Percentiles rank a stretch among this genome's conserved stretches.
Evolutionary conservation across 2,888 invertebrate genomes (phyloP).

Genomic region (Gari tellinella): DNA sequence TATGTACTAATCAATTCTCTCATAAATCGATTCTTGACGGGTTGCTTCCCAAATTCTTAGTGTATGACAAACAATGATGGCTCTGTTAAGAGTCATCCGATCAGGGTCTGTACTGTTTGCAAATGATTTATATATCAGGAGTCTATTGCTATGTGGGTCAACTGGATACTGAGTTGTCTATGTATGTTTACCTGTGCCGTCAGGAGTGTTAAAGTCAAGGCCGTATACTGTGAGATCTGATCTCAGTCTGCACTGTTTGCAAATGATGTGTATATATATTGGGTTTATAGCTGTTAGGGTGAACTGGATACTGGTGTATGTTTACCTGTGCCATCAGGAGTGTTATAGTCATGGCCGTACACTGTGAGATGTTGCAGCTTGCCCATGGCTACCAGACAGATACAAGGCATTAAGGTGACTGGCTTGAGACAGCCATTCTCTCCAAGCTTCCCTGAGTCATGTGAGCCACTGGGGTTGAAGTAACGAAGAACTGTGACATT

Average conservation of each 20-base stretch:
- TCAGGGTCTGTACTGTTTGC: too few relatives aligned
- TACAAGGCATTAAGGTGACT: slow-evolving; percentile 98
- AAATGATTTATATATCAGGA: too few relatives aligned
- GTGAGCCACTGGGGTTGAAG: slow-evolving; percentile 98
- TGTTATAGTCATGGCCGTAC: slow-evolving; percentile 96
- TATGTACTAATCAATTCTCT: too few relatives aligned
- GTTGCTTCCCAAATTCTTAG: too few relatives aligned
- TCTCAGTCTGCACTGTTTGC: too few relatives aligned
- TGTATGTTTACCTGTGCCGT: slow-evolving; percentile 94
- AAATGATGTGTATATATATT: too few relatives aligned
- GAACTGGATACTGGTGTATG: neutral
- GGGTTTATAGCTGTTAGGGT: too few relatives aligned
- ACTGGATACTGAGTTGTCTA: too few relatives aligned
- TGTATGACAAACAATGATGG: too few relatives aligned
- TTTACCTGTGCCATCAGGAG: slow-evolving; percentile 94
- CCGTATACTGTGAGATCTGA: slow-evolving; percentile 96
- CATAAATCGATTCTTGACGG: too few relatives aligned
- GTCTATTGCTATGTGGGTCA: too few relatives aligned
- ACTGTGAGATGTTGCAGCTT: slow-evolving; percentile 93
- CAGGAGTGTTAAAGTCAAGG: slow-evolving; percentile 95
- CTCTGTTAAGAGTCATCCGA: too few relatives aligned
- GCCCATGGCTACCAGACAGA: slow-evolving; percentile 95
- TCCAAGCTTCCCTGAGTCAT: slow-evolving; percentile 95
- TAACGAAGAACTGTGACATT: slow-evolving; percentile 96
- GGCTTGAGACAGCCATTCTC: slow-evolving; percentile 98